Conservation (phyloP, 2,113 vertebrate genomes). For the Pterophyllum scalare region DNA sequence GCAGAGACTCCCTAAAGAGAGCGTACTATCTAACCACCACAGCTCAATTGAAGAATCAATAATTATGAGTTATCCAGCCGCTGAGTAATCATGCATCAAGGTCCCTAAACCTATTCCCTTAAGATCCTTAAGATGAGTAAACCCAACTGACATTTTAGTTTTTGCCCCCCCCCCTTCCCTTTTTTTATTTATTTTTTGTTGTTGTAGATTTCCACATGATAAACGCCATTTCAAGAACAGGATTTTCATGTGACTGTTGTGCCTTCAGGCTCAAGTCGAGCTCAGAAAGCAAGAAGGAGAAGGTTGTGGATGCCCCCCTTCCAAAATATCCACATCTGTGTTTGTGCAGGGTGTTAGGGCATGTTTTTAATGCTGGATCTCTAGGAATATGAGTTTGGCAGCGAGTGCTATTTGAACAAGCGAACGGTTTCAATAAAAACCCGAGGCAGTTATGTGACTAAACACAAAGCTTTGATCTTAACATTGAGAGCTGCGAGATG, state of each 20-base stretch:
- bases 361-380: neutral
- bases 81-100: slow-evolving; percentile 73
- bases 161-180: neutral
- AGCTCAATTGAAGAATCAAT: slow-evolving; percentile 68
- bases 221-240: slow-evolving; percentile 38
- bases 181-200: neutral
- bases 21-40: slow-evolving; percentile 58
- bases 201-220: slow-evolving; percentile 53
- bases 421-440: slow-evolving; percentile 27
- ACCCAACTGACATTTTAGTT: slow-evolving; percentile 32
- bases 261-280: slow-evolving; percentile 43
- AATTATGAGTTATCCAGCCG: slow-evolving; percentile 60
- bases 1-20: slow-evolving; percentile 41
- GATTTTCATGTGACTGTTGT: slow-evolving; percentile 74
- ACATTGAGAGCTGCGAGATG: slow-evolving; percentile 23
- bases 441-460: slow-evolving; percentile 38
- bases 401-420: neutral
- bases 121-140: slow-evolving; percentile 48
- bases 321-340: slow-evolving; percentile 22
- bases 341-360: slow-evolving; percentile 2
- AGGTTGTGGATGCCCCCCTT: slow-evolving; percentile 12
- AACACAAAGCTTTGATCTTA: slow-evolving; percentile 21
- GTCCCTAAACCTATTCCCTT: slow-evolving; percentile 31
- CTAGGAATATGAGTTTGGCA: neutral
- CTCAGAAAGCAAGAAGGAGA: neutral